Evolutionary conservation across 2,797 vertebrate species (phyloP).

Genomic region (Lophotriccus pileatus): DNA sequence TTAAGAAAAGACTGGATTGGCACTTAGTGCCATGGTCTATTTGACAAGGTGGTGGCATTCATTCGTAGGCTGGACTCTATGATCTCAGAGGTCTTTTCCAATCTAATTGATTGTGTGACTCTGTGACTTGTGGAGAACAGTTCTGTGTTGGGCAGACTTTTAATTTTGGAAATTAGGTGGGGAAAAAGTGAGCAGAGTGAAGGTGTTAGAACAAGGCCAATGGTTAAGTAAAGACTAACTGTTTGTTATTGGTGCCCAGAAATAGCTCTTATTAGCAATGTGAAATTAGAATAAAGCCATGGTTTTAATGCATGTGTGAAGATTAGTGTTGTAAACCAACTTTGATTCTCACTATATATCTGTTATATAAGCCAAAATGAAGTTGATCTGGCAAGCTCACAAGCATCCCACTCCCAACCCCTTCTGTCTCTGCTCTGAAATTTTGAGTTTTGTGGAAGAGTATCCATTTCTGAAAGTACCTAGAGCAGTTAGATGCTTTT

Average conservation of each 20-base stretch:
- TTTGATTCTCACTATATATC: not conserved
- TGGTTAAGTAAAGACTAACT: not conserved
- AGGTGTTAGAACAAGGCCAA: not conserved
- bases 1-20: not conserved
- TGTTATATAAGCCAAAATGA: not conserved
- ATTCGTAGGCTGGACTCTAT: not conserved
- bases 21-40: not conserved
- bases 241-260: not conserved
- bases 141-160: not conserved
- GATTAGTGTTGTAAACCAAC: not conserved
- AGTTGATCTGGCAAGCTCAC: not conserved
- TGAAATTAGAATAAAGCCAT: not conserved
- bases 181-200: not conserved
- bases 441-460: not conserved
- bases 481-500: not conserved
- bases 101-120: not conserved
- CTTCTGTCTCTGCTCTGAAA: not conserved
- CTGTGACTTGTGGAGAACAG: not conserved
- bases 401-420: too few species aligned
- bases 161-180: not conserved
- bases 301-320: not conserved
- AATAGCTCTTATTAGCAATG: not conserved
- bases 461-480: not conserved
- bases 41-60: not conserved
- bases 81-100: not conserved